phyloP scores from a whole-genome alignment of 2,113 vertebrate species.

The Muscicapa adusta region DNA sequence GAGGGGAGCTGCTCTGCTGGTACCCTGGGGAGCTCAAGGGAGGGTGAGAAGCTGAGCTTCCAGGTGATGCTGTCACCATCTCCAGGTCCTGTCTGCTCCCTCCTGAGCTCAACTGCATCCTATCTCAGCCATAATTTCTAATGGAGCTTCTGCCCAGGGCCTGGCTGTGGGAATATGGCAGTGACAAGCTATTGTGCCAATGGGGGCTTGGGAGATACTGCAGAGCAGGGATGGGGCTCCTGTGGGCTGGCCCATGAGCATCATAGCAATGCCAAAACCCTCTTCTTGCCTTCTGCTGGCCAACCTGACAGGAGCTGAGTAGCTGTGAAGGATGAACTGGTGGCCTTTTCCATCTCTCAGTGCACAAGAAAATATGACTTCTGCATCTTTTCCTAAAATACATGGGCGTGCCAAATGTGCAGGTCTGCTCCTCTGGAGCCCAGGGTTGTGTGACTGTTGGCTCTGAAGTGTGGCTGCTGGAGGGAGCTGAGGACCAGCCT shows the following conservation, averaged over 20 bases:
- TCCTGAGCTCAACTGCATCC: neutral
- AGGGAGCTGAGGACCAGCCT: neutral
- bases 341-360: neutral
- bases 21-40: neutral
- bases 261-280: neutral
- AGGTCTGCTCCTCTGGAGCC: neutral
- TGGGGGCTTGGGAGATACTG: neutral
- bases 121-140: neutral
- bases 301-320: neutral
- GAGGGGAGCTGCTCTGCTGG: neutral
- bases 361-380: neutral
- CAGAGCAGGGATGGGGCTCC: neutral
- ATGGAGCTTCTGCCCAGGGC: neutral
- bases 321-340: neutral
- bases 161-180: neutral
- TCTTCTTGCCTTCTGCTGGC: neutral
- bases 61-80: neutral
- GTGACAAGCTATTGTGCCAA: neutral
- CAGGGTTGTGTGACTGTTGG: neutral
- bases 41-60: neutral
- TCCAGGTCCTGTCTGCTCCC: neutral
- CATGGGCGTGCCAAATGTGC: neutral
- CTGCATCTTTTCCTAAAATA: neutral
- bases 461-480: neutral
- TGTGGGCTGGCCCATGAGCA: accelerated